Base-by-base conservation (phyloP, 1,140 invertebrate species). In the Drosophila leontia region DNA sequence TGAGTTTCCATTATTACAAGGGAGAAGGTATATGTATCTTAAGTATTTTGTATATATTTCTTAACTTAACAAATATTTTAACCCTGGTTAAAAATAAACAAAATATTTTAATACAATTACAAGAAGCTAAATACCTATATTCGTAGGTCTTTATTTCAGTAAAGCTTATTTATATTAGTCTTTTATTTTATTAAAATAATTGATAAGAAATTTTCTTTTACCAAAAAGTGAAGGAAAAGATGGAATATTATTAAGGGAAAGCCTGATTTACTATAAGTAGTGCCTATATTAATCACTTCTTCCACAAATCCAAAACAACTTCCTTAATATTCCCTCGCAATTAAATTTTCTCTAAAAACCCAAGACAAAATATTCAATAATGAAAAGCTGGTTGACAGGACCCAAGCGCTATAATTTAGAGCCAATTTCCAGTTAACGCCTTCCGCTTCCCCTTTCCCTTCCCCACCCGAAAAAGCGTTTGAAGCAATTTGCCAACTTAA, bases 401-500 rank as follows among this genome's bases (percentile, higher is more conserved):
- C 50, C 37, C 7, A 17, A 23, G 35, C 15, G 19, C 19, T 35
- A 13, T 51, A 67, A 53, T 67, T 35, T 37, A 29, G 12, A 63
- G 64, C 41, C 51, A 42, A 48, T 58, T 70, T 57, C 41, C 42
- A 39, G 51, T 37, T 37, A 19, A 19, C 11, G 7, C 17, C 34
- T 35, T 53, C 51, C 51, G 26, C 17, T 19, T 35, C 3, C 17
- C 17, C 11, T 19, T 4, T 2, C 23, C 13, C 23, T 15, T 12
- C 23, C 32, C 48, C n/a, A 2, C 7, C 29, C 19, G 9, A n/a
- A 41, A n/a, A 45, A 67, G 47, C 19, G 34, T 50, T 58, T 29
- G 23, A 59, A 39, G 44, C 37, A 58, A 64, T 64, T 71, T 47
- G 44, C 67, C 62, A 61, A 65, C 19, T 59, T 42, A 72, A 74